These are phyloP conservation scores for Pseudococcus longispinus DNA, from an alignment of 2,888 invertebrate genomes.

Conservation along the genomic window DNA sequence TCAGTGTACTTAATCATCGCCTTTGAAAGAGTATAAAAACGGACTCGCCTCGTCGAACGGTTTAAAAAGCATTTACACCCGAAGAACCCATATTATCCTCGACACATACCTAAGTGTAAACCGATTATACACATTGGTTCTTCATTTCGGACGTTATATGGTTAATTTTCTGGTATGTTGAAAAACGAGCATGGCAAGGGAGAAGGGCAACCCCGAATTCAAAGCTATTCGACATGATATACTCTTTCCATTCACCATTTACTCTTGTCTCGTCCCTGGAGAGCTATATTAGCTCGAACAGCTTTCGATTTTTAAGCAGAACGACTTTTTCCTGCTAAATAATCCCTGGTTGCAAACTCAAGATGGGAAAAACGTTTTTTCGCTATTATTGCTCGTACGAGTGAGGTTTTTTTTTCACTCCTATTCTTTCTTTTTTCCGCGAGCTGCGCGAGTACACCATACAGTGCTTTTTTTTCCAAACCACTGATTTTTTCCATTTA, in stretches of 20 bases:
- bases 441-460: background rate
- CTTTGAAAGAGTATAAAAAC: background rate
- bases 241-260: constrained; percentile 25
- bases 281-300: constrained; percentile 33
- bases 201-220: background rate
- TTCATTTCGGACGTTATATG: background rate
- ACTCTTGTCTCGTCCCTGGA: constrained; percentile 25
- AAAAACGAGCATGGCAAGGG: background rate
- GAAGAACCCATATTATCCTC: background rate
- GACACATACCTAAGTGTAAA: background rate
- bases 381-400: constrained; percentile 18
- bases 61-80: background rate
- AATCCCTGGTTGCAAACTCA: constrained; percentile 12
- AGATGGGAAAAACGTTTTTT: constrained; percentile 18
- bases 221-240: constrained; percentile 25
- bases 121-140: background rate
- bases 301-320: constrained; percentile 33
- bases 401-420: background rate
- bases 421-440: background rate
- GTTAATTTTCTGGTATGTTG: constrained; percentile 12
- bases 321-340: constrained; percentile 31
- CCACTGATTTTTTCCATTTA: constrained; percentile 34
- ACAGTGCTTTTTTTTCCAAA: constrained; percentile 9
- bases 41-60: background rate
- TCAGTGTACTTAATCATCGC: background rate